phyloP scores from a whole-genome alignment of 2,888 invertebrate genomes.

The Stictocephala bisonia region DNA sequence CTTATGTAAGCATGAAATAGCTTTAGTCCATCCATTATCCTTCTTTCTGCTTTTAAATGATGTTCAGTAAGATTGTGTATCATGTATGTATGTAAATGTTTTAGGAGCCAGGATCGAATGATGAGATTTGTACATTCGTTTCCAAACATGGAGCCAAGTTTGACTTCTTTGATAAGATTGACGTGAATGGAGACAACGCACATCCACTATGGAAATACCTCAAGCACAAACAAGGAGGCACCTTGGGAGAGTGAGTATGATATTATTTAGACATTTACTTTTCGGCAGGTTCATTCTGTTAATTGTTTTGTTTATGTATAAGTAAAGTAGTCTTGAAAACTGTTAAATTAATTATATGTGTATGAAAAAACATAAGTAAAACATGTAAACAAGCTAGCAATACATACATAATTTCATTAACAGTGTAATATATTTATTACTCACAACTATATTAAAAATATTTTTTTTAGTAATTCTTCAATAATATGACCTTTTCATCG shows the following conservation, averaged over 20 bases:
- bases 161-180: slow-evolving; percentile 79
- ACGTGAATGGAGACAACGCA: slow-evolving; percentile 75
- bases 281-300: not conserved
- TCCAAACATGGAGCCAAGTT: slow-evolving; percentile 74
- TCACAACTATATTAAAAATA: not conserved
- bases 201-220: slow-evolving; percentile 77
- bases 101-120: slow-evolving; percentile 75
- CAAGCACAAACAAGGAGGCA: slow-evolving; percentile 67
- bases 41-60: no score
- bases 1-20: no score
- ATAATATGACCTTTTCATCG: no score
- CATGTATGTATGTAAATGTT: no score
- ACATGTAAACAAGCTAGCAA: not conserved
- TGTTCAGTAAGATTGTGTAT: no score
- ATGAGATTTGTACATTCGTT: slow-evolving; percentile 74
- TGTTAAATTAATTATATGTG: not conserved
- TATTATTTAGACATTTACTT: not conserved
- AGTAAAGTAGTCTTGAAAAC: no score
- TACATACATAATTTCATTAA: not conserved
- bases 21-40: no score
- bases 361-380: no score
- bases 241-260: slow-evolving; percentile 56
- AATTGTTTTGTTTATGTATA: not conserved
- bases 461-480: no score
- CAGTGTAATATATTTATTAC: not conserved